Evolutionary conservation across 2,888 invertebrate genomes (phyloP).

Genomic region (Slavum lentiscoides): DNA sequence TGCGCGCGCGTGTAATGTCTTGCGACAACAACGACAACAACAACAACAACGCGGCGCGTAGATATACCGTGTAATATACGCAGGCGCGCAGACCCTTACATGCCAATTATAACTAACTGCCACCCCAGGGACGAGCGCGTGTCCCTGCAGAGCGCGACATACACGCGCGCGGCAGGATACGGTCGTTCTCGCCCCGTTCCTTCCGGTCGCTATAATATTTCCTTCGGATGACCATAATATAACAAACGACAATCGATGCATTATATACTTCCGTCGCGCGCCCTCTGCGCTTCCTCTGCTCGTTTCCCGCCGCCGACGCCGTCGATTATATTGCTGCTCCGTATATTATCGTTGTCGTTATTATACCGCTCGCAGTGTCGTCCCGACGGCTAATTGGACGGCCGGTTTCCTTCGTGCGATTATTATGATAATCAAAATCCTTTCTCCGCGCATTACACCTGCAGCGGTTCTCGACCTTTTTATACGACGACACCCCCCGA

Average conservation of each 20-base stretch:
- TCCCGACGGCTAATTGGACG: too few species aligned
- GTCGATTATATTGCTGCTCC: neutral
- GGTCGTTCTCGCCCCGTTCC: slow-evolving; percentile 31
- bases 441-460: too few species aligned
- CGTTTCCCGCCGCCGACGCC: neutral
- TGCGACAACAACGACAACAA: too few species aligned
- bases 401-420: neutral
- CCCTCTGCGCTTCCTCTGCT: too few species aligned
- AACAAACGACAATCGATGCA: slow-evolving; percentile 53
- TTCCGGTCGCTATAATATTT: slow-evolving; percentile 35
- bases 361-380: neutral
- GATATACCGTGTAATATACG: neutral
- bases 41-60: too few species aligned
- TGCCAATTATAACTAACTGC: slow-evolving; percentile 54
- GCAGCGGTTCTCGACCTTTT: too few species aligned
- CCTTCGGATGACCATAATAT: slow-evolving; percentile 39
- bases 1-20: too few species aligned
- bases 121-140: slow-evolving; percentile 39
- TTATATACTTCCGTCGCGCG: slow-evolving; percentile 37
- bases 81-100: slow-evolving; percentile 25
- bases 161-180: neutral
- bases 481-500: too few species aligned
- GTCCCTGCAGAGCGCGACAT: neutral
- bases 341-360: neutral
- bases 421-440: slow-evolving; percentile 43